Percentiles rank a stretch among this genome's conserved stretches.
These are phyloP conservation scores for Drosophila jambulina DNA, from an alignment of 1,140 invertebrate species.

Conservation along the genomic window DNA sequence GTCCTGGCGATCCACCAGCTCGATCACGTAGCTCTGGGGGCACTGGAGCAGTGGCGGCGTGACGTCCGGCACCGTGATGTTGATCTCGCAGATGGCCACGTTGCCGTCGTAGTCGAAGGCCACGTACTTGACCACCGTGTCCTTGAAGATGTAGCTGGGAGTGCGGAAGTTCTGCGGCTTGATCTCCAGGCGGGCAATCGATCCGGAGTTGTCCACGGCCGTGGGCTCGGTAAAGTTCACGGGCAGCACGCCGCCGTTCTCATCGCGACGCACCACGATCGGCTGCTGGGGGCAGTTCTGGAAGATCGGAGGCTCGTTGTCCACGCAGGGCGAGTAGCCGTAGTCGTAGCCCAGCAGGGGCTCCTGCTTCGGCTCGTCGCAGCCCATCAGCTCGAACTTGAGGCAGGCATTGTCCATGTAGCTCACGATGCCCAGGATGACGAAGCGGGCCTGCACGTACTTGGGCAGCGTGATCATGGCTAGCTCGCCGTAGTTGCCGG, in stretches of 20 bases:
- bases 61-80: slow-evolving; percentile 97
- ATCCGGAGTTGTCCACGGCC: slow-evolving; percentile 97
- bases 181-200: slow-evolving; percentile 95
- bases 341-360: slow-evolving; percentile 96
- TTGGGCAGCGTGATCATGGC: slow-evolving; percentile 98
- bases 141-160: slow-evolving; percentile 94
- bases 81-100: slow-evolving; percentile 98
- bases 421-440: slow-evolving; percentile 96
- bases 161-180: slow-evolving; percentile 96
- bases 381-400: slow-evolving; percentile 98
- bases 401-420: slow-evolving; percentile 98
- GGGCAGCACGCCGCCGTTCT: slow-evolving; percentile 93
- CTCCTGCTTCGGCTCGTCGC: slow-evolving; percentile 92
- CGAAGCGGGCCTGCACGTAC: slow-evolving; percentile 96
- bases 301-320: slow-evolving; percentile 98
- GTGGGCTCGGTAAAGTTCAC: slow-evolving; percentile 97
- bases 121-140: slow-evolving; percentile 97
- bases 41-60: slow-evolving; percentile 97
- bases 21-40: slow-evolving; percentile 97
- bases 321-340: slow-evolving; percentile 97
- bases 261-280: slow-evolving; percentile 94
- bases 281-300: slow-evolving; percentile 97
- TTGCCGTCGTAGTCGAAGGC: slow-evolving; percentile 99
- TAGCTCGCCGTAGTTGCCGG: slow-evolving; percentile 96
- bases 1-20: slow-evolving; percentile 95